Evolutionary conservation across 2,888 invertebrate genomes (phyloP).

Genomic region (Rosalia funebris): DNA sequence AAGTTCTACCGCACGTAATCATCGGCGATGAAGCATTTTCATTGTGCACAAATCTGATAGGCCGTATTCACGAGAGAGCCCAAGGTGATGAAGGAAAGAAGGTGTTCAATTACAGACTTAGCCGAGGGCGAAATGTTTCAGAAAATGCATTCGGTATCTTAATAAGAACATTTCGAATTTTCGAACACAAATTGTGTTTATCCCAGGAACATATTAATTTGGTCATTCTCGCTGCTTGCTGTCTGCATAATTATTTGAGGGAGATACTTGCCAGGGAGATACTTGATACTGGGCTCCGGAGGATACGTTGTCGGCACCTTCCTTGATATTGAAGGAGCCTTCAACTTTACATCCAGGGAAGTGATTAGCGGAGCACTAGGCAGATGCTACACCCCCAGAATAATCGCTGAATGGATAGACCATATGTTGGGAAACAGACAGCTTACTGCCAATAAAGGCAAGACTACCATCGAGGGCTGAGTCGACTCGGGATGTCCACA

Average conservation of each 20-base stretch:
- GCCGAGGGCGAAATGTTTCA: background rate
- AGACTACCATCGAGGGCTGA: too few relatives aligned
- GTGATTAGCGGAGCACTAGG: too few relatives aligned
- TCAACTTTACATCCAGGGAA: too few relatives aligned
- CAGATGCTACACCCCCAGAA: too few relatives aligned
- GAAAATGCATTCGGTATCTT: constrained; percentile 1
- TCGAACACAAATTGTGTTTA: constrained; percentile 18
- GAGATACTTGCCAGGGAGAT: too few relatives aligned
- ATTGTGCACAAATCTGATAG: background rate
- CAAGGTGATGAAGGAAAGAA: background rate
- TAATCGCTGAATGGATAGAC: too few relatives aligned
- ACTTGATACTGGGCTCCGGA: too few relatives aligned
- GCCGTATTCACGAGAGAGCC: background rate
- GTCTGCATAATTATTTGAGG: constrained; percentile 15
- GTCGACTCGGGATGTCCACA: too few relatives aligned
- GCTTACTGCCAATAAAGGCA: too few relatives aligned
- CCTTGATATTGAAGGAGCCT: too few relatives aligned
- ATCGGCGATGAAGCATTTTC: background rate
- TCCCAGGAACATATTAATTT: constrained; percentile 17
- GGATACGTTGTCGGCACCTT: too few relatives aligned
- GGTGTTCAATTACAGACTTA: background rate
- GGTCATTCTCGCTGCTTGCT: constrained; percentile 16
- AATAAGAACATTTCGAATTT: constrained; percentile 17
- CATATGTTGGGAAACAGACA: too few relatives aligned
- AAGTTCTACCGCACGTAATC: background rate